Percentiles rank a stretch among this genome's conserved stretches.
These are phyloP conservation scores for Hirtodrosophila trivittata DNA, from an alignment of 2,888 invertebrate species.

Conservation along the genomic window DNA sequence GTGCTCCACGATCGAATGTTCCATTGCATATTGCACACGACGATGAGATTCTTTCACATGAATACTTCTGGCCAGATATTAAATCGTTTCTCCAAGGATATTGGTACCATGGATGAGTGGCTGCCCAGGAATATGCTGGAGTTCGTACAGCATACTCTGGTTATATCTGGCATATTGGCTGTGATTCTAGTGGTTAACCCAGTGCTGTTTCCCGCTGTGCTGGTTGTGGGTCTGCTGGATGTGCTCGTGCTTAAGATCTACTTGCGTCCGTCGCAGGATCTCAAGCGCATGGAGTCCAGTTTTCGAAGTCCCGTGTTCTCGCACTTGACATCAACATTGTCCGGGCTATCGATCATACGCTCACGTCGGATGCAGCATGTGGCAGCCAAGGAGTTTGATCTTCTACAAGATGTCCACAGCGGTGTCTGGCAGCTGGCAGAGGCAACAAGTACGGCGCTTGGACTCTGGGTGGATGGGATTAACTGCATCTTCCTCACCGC, in stretches of 20 bases:
- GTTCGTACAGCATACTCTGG: constrained; percentile 84
- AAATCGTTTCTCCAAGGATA: constrained; percentile 91
- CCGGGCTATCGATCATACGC: constrained; percentile 94
- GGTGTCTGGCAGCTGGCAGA: constrained; percentile 81
- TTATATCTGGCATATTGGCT: constrained; percentile 90
- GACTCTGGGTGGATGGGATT: constrained; percentile 89
- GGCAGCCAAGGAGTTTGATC: constrained; percentile 90
- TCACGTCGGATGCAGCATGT: constrained; percentile 89
- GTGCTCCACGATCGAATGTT: constrained; percentile 93
- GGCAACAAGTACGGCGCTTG: constrained; percentile 86
- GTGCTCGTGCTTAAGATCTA: constrained; percentile 88
- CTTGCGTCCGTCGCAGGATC: constrained; percentile 89
- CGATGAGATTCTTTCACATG: constrained; percentile 92
- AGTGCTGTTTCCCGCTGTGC: constrained; percentile 87
- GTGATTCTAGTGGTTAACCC: constrained; percentile 89
- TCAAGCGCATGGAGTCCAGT: constrained; percentile 89
- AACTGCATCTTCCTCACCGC: constrained; percentile 87
- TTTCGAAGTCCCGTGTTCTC: constrained; percentile 95
- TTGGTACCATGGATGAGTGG: constrained; percentile 86
- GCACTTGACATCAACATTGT: constrained; percentile 92
- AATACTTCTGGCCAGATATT: constrained; percentile 91
- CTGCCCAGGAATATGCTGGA: constrained; percentile 85
- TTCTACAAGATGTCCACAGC: constrained; percentile 86
- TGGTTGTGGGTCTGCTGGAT: constrained; percentile 87
- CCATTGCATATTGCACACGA: constrained; percentile 88